A percentile compares a stretch with the other conserved stretches of the same genome.
phyloP scores from a whole-genome alignment of 2,888 invertebrate species.

The Molanna angustata region DNA sequence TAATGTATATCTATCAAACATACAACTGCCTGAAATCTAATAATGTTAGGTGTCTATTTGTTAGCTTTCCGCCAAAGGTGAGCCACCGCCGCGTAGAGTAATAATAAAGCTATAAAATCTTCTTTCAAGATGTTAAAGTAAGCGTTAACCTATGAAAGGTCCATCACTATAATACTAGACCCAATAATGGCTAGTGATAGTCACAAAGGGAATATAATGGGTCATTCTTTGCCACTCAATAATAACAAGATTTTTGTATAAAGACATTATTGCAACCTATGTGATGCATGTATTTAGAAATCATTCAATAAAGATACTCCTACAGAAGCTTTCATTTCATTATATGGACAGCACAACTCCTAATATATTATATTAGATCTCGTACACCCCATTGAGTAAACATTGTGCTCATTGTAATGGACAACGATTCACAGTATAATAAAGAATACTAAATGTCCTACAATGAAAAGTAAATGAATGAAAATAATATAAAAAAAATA shows the following conservation, averaged over 20 bases:
- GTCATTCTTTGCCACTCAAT: slow-evolving; percentile 26
- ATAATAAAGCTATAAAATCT: slow-evolving; percentile 16
- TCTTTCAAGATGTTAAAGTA: slow-evolving; percentile 20
- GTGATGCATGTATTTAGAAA: slow-evolving; percentile 15
- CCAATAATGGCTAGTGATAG: slow-evolving; percentile 11
- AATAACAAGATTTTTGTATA: slow-evolving; percentile 22
- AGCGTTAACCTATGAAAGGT: slow-evolving; percentile 21
- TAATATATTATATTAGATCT: slow-evolving; percentile 19
- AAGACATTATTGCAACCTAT: slow-evolving; percentile 17
- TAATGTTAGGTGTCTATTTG: no score
- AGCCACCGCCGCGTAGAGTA: neutral
- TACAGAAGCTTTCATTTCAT: slow-evolving; percentile 9
- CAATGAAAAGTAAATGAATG: slow-evolving; percentile 7
- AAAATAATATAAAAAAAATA: no score
- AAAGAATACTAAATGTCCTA: neutral
- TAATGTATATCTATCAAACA: no score
- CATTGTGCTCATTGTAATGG: slow-evolving; percentile 11
- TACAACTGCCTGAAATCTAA: no score
- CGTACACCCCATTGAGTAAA: slow-evolving; percentile 20
- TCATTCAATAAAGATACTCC: slow-evolving; percentile 15
- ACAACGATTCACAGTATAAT: no score
- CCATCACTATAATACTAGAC: slow-evolving; percentile 7
- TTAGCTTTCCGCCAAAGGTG: neutral
- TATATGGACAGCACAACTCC: neutral
- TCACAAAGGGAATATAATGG: slow-evolving; percentile 21